Evolutionary conservation across 1,140 invertebrate genomes (phyloP), one percentile per base, ranked within the genome.

Genomic region (Pemphigus obesinymphae): DNA sequence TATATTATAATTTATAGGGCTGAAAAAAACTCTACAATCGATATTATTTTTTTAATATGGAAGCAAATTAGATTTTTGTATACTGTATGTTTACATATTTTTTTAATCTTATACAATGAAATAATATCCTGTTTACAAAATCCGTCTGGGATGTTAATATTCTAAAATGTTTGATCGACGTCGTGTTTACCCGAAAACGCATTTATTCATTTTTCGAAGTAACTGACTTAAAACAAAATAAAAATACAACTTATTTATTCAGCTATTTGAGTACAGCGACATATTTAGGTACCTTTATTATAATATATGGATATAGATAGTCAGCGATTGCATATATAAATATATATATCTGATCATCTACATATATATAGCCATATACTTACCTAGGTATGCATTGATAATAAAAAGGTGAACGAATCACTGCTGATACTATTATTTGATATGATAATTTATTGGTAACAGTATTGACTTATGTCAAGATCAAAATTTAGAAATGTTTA

Each of bases 121-220:
- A 43, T 43, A 70, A 70, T 70, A 70, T 70, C 66, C n/a, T 70
- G 66, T 70, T 70, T 70, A 43, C n/a, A 70, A 23, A 70, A 70
- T 43, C 23, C 23, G 4, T 70, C 37, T 70, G 37, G 8, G 4
- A 43, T 43, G 37, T 43, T 70, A 40, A 70, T 43, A 43, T 70
- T 70, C n/a, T 17, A 8, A 70, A 68, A 40, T 68, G 34, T 70
- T 45, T 17, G 40, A 17, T 29, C 20, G 37, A 37, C 23, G 23
- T 45, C 68, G 20, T 70, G 7, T 70, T 70, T 70, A 70, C 37
- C 34, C 37, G 37, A 26, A 26, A 43, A 4, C 31, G 17, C 26
- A 45, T 70, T 45, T 70, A 70, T 70, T 70, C 37, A 45, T 70
- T 70, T 70, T 70, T 70, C 11, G 26, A 15, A 43, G 37, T 43